Evolutionary conservation across 1,140 invertebrate species (phyloP).

Genomic region (Trinorchestia longiramus): DNA sequence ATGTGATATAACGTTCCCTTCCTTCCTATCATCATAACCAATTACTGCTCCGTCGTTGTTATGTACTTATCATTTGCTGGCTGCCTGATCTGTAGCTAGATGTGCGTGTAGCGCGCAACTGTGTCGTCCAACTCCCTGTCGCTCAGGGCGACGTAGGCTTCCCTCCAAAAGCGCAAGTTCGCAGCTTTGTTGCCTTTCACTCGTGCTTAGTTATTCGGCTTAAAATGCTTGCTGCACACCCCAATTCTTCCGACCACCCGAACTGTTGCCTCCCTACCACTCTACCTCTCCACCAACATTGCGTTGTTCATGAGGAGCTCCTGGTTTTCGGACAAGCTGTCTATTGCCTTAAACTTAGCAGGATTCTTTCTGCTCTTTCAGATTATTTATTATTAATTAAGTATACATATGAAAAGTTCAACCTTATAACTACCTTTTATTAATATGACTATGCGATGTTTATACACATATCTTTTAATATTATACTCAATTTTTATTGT

Average conservation of each 20-base stretch:
- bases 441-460: slow-evolving; percentile 40
- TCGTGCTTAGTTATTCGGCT: not conserved
- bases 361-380: slow-evolving; percentile 31
- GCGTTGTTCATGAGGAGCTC: not conserved
- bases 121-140: not conserved
- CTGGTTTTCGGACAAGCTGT: not conserved
- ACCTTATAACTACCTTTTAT: slow-evolving; percentile 32
- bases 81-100: not conserved
- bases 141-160: not conserved
- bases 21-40: not conserved
- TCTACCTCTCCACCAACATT: not conserved
- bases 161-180: slow-evolving; percentile 1
- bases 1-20: slow-evolving; percentile 47
- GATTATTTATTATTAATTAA: slow-evolving; percentile 53
- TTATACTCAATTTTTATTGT: slow-evolving; percentile 47
- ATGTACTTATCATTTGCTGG: not conserved
- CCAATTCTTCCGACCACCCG: not conserved
- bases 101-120: not conserved
- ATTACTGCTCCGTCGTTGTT: slow-evolving; percentile 32
- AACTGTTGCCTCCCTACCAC: not conserved
- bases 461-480: slow-evolving; percentile 54
- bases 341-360: slow-evolving; percentile 36
- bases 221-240: not conserved
- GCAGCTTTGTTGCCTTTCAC: not conserved
- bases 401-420: slow-evolving; percentile 34